phyloP scores from a whole-genome alignment of 1,140 invertebrate species.

The Hormaphis cornu region DNA sequence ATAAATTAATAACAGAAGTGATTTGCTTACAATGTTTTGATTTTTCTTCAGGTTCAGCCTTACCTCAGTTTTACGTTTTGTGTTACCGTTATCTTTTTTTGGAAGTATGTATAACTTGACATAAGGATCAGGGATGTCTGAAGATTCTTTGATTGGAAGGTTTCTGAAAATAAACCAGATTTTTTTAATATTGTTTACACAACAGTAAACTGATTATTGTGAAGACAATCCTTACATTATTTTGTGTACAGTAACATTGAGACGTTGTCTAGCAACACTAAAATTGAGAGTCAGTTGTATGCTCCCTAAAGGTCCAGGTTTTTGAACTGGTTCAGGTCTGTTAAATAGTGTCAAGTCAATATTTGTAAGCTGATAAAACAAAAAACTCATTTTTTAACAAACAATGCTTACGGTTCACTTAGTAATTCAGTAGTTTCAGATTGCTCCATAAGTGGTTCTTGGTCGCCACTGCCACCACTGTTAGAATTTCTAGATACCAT shows the following conservation, averaged over 20 bases:
- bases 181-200: not conserved
- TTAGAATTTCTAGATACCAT: not conserved
- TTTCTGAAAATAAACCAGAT: constrained; percentile 57
- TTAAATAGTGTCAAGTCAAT: not conserved
- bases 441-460: constrained; percentile 2
- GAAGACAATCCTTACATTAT: constrained; percentile 57
- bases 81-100: constrained; percentile 66
- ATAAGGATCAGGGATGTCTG: constrained; percentile 87
- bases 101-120: constrained; percentile 87
- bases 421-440: not conserved
- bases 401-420: not conserved
- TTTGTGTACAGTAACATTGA: constrained; percentile 77
- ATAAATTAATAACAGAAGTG: not conserved
- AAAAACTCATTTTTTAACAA: not conserved
- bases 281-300: constrained; percentile 81
- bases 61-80: constrained; percentile 80
- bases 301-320: constrained; percentile 58
- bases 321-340: constrained; percentile 41
- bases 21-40: not conserved
- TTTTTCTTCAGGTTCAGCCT: constrained; percentile 33
- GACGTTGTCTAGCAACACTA: constrained; percentile 66
- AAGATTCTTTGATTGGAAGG: constrained; percentile 74
- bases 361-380: not conserved
- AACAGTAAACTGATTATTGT: not conserved
- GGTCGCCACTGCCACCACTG: not conserved